phyloP scores from a whole-genome alignment of 2,888 invertebrate genomes.

The Cantharis rustica region DNA sequence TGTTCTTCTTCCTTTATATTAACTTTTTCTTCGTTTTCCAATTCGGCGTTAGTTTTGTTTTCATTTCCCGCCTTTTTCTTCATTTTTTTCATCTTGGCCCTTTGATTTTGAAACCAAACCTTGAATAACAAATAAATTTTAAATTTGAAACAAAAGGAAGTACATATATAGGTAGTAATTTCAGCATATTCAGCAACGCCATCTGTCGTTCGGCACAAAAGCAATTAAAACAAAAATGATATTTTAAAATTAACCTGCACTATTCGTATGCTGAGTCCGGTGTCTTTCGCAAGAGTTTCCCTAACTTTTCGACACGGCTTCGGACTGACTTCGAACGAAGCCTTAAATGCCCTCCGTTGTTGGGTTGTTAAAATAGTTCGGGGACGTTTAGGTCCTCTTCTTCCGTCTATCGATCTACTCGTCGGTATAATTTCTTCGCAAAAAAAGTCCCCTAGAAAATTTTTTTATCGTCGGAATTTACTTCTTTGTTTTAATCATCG shows the following conservation, averaged over 20 bases:
- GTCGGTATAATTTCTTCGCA: constrained; percentile 64
- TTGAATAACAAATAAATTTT: constrained; percentile 35
- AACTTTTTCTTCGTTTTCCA: constrained; percentile 56
- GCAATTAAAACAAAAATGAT: not conserved
- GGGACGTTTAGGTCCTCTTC: constrained; percentile 79
- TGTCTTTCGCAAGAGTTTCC: constrained; percentile 82
- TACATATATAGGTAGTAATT: not conserved
- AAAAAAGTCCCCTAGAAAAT: constrained; percentile 56
- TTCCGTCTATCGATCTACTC: constrained; percentile 65
- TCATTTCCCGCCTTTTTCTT: constrained; percentile 68
- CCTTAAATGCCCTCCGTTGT: constrained; percentile 82
- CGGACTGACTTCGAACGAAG: constrained; percentile 83
- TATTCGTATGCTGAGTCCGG: constrained; percentile 80
- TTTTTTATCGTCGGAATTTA: not conserved
- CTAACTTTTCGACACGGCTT: constrained; percentile 84
- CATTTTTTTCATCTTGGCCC: constrained; percentile 70
- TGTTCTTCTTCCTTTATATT: constrained; percentile 64
- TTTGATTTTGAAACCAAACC: constrained; percentile 71
- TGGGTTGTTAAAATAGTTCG: constrained; percentile 83
- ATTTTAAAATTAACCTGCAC: constrained; percentile 68
- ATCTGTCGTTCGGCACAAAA: not conserved
- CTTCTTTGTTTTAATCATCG: not conserved
- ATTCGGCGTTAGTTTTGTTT: constrained; percentile 59
- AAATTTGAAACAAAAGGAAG: not conserved
- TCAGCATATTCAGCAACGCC: not conserved